These are phyloP conservation scores for Aethina tumida DNA, from an alignment of 1,140 invertebrate genomes.

Conservation along the genomic window DNA sequence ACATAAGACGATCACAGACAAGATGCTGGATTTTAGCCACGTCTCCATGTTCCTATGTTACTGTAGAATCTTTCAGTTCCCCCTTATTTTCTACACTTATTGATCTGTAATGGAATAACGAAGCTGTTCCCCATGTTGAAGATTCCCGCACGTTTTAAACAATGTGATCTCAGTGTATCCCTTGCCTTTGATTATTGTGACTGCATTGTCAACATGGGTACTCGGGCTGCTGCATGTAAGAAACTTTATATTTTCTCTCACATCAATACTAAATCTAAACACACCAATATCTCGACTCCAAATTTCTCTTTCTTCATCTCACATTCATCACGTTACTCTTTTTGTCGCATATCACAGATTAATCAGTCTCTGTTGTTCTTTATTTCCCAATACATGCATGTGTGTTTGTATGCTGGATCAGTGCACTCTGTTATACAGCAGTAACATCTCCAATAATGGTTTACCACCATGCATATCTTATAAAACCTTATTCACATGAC, in stretches of 20 bases:
- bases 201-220: slow-evolving; percentile 55
- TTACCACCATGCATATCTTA: no score
- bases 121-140: slow-evolving; percentile 38
- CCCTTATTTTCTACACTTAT: slow-evolving; percentile 34
- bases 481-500: no score
- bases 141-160: slow-evolving; percentile 39
- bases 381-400: no score
- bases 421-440: no score
- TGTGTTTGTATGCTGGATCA: no score
- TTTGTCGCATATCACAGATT: no score
- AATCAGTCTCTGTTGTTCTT: no score
- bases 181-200: slow-evolving; percentile 40
- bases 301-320: no score
- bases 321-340: no score
- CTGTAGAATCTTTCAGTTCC: slow-evolving; percentile 34
- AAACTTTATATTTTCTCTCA: slow-evolving; percentile 34
- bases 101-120: slow-evolving; percentile 36
- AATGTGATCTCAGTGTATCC: slow-evolving; percentile 39
- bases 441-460: no score
- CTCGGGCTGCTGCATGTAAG: slow-evolving; percentile 62
- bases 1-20: slow-evolving; percentile 26
- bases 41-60: slow-evolving; percentile 31
- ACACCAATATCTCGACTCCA: no score
- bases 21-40: slow-evolving; percentile 26
- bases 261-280: no score